These are phyloP conservation scores for Tuta absoluta DNA, from an alignment of 2,888 invertebrate species.

Conservation along the genomic window DNA sequence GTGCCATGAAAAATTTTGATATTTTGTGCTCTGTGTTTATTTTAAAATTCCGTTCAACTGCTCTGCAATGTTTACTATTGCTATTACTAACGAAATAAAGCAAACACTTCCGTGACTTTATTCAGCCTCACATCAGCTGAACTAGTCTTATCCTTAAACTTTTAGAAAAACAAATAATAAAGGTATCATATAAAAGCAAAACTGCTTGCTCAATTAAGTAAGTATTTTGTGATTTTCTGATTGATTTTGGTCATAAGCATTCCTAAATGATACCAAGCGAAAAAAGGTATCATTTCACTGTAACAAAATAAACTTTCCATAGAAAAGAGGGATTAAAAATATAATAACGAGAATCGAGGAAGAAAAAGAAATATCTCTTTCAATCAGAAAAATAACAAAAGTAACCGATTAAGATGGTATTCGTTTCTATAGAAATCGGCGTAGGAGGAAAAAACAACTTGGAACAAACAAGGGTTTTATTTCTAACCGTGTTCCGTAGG, in stretches of 20 bases:
- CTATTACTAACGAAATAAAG: no score
- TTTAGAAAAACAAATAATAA: no score
- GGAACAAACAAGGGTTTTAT: conserved; percentile 1
- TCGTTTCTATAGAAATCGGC: neutral
- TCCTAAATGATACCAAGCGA: no score
- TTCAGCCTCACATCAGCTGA: no score
- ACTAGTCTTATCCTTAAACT: no score
- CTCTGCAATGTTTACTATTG: neutral
- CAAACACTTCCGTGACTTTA: no score
- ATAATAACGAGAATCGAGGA: neutral
- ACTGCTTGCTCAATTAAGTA: no score
- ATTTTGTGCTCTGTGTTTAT: neutral
- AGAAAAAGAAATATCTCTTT: neutral
- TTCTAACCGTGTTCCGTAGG: no score
- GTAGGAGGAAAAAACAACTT: conserved; percentile 10
- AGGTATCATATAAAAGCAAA: no score
- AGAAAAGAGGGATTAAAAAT: neutral
- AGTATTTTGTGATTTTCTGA: no score
- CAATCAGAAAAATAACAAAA: neutral
- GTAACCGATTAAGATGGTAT: neutral
- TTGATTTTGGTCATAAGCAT: no score
- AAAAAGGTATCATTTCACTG: no score
- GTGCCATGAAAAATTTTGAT: neutral
- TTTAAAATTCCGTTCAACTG: neutral
- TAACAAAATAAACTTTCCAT: neutral